Evolutionary conservation across 2,797 vertebrate species (phyloP).

Genomic region (Periparus ater): DNA sequence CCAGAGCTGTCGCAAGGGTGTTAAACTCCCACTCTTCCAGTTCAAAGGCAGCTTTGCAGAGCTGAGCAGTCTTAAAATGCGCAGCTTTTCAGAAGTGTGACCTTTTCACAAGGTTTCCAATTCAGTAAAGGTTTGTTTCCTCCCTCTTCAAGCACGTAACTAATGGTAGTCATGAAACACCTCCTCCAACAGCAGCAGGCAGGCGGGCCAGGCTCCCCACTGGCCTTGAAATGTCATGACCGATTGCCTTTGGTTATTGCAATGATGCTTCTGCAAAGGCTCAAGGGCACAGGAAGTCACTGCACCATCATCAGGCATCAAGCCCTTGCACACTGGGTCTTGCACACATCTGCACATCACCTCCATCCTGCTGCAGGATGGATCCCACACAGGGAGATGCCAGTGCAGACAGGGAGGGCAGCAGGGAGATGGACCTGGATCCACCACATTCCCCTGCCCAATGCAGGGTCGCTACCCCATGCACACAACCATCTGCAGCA

Average conservation of each 20-base stretch:
- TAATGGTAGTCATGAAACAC: conserved; percentile 52
- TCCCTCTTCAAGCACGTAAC: conserved; percentile 38
- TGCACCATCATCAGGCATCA: not conserved
- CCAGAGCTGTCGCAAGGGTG: conserved; percentile 46
- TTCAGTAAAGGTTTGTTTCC: conserved; percentile 63
- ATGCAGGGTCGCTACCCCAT: fast-evolving
- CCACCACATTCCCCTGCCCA: not conserved
- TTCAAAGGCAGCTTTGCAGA: conserved; percentile 68
- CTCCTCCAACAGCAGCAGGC: conserved; percentile 25
- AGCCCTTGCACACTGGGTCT: not conserved
- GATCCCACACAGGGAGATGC: too few species aligned
- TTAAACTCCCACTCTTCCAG: conserved; percentile 67
- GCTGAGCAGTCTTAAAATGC: conserved; percentile 64
- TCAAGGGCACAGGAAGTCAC: conserved; percentile 7
- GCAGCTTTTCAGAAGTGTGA: conserved; percentile 64
- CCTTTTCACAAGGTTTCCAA: conserved; percentile 69
- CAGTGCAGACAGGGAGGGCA: not conserved
- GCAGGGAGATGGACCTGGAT: not conserved
- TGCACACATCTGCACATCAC: not conserved
- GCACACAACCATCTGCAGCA: fast-evolving
- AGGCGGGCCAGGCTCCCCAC: not conserved
- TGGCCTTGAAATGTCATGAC: conserved; percentile 1
- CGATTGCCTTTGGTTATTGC: not conserved
- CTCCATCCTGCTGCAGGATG: not conserved
- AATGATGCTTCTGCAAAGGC: not conserved